Percentiles rank a stretch among this genome's conserved stretches.
Evolutionary conservation across 2,797 vertebrate species (phyloP).

Genomic region (Neosilurus hyrtlii): DNA sequence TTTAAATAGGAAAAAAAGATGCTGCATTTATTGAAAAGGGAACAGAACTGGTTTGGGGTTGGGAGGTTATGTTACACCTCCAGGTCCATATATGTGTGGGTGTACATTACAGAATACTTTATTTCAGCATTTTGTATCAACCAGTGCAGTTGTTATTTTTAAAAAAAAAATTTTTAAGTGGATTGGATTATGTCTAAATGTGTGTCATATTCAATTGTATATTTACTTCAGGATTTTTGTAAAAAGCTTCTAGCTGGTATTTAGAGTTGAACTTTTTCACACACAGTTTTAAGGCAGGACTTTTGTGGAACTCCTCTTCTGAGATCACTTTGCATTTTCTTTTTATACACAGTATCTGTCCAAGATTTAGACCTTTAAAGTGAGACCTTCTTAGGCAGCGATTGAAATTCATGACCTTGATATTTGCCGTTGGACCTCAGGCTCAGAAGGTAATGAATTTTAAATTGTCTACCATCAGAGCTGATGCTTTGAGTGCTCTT

Average conservation of each 20-base stretch:
- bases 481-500: slow-evolving; percentile 37
- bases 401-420: slow-evolving; percentile 57
- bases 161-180: too few relatives aligned
- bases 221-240: not conserved
- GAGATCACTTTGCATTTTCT: slow-evolving; percentile 25
- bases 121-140: too few relatives aligned
- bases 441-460: slow-evolving; percentile 55
- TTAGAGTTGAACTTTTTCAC: slow-evolving; percentile 7
- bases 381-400: slow-evolving; percentile 45
- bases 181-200: not conserved
- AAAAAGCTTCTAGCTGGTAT: not conserved
- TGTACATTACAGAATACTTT: not conserved
- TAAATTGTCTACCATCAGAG: slow-evolving; percentile 51
- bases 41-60: slow-evolving; percentile 24
- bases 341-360: slow-evolving; percentile 22
- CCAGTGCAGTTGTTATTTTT: too few relatives aligned
- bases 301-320: slow-evolving; percentile 7
- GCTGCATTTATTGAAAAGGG: slow-evolving; percentile 23
- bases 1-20: slow-evolving; percentile 42
- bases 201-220: not conserved
- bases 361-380: slow-evolving; percentile 43
- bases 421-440: slow-evolving; percentile 45
- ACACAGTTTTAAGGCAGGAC: not conserved
- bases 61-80: slow-evolving; percentile 22
- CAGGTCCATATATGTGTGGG: slow-evolving; percentile 13